Conservation (phyloP, 2,113 vertebrate genomes). For the Chlamydotis undulata region DNA sequence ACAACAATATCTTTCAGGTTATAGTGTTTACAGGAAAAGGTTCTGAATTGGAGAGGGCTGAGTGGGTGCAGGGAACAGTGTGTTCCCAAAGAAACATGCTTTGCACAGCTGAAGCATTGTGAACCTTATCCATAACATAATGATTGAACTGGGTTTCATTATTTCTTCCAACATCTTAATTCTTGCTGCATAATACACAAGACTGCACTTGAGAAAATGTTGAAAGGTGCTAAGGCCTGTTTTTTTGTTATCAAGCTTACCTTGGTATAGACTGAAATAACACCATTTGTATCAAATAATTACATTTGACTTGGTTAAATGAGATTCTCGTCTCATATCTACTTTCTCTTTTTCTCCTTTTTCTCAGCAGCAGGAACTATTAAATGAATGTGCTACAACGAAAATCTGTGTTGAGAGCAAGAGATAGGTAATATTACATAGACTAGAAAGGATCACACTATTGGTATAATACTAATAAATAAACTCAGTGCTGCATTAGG, state of each 20-base stretch:
- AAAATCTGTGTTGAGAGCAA: neutral
- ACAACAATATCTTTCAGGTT: conserved; percentile 39
- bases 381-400: neutral
- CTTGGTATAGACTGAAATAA: neutral
- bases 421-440: neutral
- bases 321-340: neutral
- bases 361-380: neutral
- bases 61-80: conserved; percentile 28
- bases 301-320: neutral
- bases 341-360: neutral
- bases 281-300: neutral
- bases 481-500: neutral
- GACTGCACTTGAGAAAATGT: neutral
- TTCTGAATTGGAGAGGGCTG: conserved; percentile 4
- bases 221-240: neutral
- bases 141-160: neutral
- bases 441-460: fast-evolving
- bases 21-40: conserved; percentile 24
- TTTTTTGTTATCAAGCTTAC: neutral
- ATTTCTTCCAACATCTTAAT: neutral
- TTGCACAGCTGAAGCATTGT: neutral
- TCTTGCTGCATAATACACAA: neutral
- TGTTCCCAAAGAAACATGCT: conserved; percentile 2
- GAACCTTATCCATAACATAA: conserved; percentile 1
- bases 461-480: neutral